Base-by-base conservation (phyloP, 1,140 invertebrate species). In the Lepidostoma basale region DNA sequence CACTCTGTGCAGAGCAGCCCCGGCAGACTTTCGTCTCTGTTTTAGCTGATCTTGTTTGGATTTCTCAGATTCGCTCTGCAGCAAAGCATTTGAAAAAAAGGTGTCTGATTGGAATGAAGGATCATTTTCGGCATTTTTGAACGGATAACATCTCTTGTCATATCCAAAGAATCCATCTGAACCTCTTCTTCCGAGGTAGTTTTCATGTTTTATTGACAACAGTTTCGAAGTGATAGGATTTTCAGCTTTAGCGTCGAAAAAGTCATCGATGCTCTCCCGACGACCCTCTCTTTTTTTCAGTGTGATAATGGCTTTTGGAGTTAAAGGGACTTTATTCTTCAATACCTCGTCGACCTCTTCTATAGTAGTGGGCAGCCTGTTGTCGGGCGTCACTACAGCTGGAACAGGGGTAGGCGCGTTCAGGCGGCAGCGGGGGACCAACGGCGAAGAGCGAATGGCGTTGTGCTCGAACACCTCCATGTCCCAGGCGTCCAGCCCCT, bases 401-500 rank as follows among this genome's bases (percentile, higher is more conserved):
- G 42, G 30, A n/a, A 63, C 52, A 26, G 8, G 45, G 8, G 54
- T 42, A 3, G 71, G 62, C 14, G 40, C 66, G 10, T 56, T 26
- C 10, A 73, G 52, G 10, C 44, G 44, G 59, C 25, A 58, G 12
- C 44, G 14, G 12, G 67, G 67, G 49, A 63, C 52, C 16, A 69
- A 14, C 1, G 71, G 71, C 6, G 67, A 63, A 62, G 40, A 16
- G 40, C 28, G 56, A 28, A 64, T 14, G 14, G 23, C 49, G 14
- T 72, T 72, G 70, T 74, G 68, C 67, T 72, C 74, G 18, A 73
- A 64, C 23, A 75, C 69, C 16, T 68, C 66, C 16, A 78, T 40
- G 39, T 77, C 75, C 76, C 77, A 78, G 65, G 77, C 76, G 63
- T 78, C 73, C 18, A 74, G 66, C 62, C 75, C 76, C 58, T 73